Evolutionary conservation across 1,140 invertebrate genomes (phyloP).

Genomic region (Cyphomyrmex costatus): DNA sequence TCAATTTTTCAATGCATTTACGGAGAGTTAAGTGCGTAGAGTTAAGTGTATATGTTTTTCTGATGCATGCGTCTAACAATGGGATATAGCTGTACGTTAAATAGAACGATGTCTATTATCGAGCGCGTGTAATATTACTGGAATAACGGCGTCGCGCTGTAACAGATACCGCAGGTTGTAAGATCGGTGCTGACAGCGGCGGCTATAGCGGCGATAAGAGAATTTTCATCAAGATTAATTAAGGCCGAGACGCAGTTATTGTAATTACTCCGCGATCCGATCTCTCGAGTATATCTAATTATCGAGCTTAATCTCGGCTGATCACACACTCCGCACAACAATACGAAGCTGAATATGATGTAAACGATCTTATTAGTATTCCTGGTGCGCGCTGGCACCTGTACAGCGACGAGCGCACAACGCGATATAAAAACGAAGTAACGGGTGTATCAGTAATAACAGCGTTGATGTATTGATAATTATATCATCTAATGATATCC

Average conservation of each 20-base stretch:
- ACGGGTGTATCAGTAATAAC: constrained; percentile 46
- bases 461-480: constrained; percentile 41
- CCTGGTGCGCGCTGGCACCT: constrained; percentile 19
- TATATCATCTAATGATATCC: constrained; percentile 38
- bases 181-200: constrained; percentile 28
- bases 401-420: constrained; percentile 11
- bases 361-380: constrained; percentile 75
- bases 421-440: constrained; percentile 34
- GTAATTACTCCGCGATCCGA: constrained; percentile 68
- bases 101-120: constrained; percentile 15
- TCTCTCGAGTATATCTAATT: constrained; percentile 70
- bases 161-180: background rate
- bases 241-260: constrained; percentile 63
- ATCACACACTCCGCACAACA: constrained; percentile 68
- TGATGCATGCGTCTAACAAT: background rate
- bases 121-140: background rate
- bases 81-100: background rate
- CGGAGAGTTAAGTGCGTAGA: background rate
- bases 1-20: constrained; percentile 10
- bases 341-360: constrained; percentile 60
- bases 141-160: constrained; percentile 10
- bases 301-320: constrained; percentile 67
- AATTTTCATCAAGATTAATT: constrained; percentile 73
- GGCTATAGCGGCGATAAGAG: constrained; percentile 45
- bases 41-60: background rate